These are phyloP conservation scores for Aphaenogaster rudis DNA, from an alignment of 1,140 invertebrate species.

Conservation along the genomic window DNA sequence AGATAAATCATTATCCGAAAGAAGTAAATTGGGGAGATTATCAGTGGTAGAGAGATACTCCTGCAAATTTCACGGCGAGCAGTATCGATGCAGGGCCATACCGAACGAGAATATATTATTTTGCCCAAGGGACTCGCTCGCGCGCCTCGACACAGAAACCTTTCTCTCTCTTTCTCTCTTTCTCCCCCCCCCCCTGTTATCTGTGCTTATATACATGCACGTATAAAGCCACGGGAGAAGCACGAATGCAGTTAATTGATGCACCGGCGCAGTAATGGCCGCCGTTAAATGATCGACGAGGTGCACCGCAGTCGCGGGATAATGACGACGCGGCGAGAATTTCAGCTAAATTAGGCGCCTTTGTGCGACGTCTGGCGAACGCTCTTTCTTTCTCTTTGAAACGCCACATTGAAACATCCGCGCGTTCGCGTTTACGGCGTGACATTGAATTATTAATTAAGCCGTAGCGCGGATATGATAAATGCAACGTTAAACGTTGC, in stretches of 20 bases:
- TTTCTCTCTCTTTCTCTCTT: slow-evolving; percentile 55
- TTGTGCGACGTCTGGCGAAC: background rate
- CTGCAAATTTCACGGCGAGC: slow-evolving; percentile 27
- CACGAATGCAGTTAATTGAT: slow-evolving; percentile 70
- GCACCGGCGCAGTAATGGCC: slow-evolving; percentile 67
- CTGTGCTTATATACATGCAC: background rate
- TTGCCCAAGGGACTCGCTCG: slow-evolving; percentile 66
- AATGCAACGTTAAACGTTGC: slow-evolving; percentile 26
- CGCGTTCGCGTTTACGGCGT: slow-evolving; percentile 8
- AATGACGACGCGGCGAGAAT: slow-evolving; percentile 29
- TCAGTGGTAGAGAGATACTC: slow-evolving; percentile 8
- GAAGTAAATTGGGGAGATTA: background rate
- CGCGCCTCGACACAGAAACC: slow-evolving; percentile 69
- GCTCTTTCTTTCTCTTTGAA: slow-evolving; percentile 1
- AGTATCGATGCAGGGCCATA: background rate
- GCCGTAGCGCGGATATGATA: slow-evolving; percentile 26
- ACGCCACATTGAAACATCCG: slow-evolving; percentile 3
- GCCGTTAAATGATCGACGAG: slow-evolving; percentile 72
- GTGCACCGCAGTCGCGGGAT: slow-evolving; percentile 57
- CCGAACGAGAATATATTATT: slow-evolving; percentile 27
- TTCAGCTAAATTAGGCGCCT: slow-evolving; percentile 47
- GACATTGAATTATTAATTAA: slow-evolving; percentile 70
- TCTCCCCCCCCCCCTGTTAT: background rate
- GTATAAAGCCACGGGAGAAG: slow-evolving; percentile 31
- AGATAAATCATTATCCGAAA: background rate